Percentiles rank a stretch among this genome's conserved stretches.
These are phyloP conservation scores for Ochotona curzoniae DNA, from an alignment of 2,113 vertebrate genomes.

Conservation along the genomic window DNA sequence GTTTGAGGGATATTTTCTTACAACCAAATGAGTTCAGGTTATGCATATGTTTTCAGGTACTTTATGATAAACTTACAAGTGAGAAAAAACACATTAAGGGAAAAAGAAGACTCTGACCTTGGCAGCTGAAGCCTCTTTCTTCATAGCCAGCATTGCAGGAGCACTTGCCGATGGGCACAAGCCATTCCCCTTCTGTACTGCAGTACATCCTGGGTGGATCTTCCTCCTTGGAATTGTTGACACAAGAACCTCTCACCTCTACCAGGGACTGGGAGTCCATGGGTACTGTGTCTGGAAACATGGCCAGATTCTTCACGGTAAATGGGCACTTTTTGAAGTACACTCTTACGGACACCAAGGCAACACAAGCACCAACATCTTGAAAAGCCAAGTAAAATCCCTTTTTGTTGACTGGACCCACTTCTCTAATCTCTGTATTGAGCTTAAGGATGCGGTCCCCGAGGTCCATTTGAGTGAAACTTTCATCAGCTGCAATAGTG, in stretches of 20 bases:
- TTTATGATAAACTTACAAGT: neutral
- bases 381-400: slow-evolving; percentile 99
- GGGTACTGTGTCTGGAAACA: slow-evolving; percentile 97
- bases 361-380: slow-evolving; percentile 91
- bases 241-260: slow-evolving; percentile 96
- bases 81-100: neutral
- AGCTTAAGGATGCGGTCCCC: slow-evolving; percentile 99
- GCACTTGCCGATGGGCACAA: slow-evolving; percentile 99
- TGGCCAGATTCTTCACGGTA: slow-evolving; percentile 95
- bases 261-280: slow-evolving; percentile 98
- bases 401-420: slow-evolving; percentile 95
- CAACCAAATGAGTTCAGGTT: neutral
- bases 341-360: slow-evolving; percentile 92
- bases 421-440: slow-evolving; percentile 97
- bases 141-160: slow-evolving; percentile 96
- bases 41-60: neutral
- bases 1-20: slow-evolving; percentile 23
- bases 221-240: slow-evolving; percentile 98
- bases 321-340: slow-evolving; percentile 99
- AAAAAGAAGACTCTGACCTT: slow-evolving; percentile 90
- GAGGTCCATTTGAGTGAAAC: slow-evolving; percentile 99
- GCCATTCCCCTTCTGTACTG: slow-evolving; percentile 99
- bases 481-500: slow-evolving; percentile 98
- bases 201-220: slow-evolving; percentile 99
- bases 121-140: slow-evolving; percentile 93